Evolutionary conservation across 2,797 vertebrate genomes (phyloP).

Genomic region (Picus viridis): DNA sequence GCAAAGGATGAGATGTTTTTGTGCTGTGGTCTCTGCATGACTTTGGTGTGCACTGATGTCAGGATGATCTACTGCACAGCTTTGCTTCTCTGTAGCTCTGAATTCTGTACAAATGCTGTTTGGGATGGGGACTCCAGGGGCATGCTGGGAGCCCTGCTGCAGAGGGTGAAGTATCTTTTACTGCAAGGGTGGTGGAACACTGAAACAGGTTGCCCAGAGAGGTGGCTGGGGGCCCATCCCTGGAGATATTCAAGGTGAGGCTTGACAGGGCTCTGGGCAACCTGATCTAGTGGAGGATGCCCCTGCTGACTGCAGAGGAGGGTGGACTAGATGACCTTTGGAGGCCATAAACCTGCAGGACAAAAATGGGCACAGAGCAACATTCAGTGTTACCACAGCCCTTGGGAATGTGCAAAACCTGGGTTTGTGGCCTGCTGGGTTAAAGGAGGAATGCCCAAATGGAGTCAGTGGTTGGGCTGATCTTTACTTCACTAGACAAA

Average conservation of each 20-base stretch:
- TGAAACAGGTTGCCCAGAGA: too few species aligned
- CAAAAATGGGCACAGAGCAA: not conserved
- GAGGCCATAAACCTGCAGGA: not conserved
- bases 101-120: not conserved
- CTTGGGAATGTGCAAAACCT: not conserved
- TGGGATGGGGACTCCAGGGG: accelerated
- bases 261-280: too few species aligned
- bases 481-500: not conserved
- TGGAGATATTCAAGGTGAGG: too few species aligned
- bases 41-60: accelerated
- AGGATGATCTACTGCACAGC: not conserved
- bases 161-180: not conserved
- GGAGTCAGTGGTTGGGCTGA: not conserved
- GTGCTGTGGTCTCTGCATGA: not conserved
- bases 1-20: not conserved
- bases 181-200: too few species aligned
- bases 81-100: not conserved
- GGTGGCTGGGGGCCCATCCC: too few species aligned
- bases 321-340: too few species aligned
- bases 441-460: not conserved
- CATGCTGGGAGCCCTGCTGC: not conserved
- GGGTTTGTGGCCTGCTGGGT: not conserved
- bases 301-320: too few species aligned
- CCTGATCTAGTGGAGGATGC: too few species aligned
- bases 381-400: not conserved